Base-by-base conservation (phyloP, 2,113 vertebrate species). In the Arothron firmamentum region DNA sequence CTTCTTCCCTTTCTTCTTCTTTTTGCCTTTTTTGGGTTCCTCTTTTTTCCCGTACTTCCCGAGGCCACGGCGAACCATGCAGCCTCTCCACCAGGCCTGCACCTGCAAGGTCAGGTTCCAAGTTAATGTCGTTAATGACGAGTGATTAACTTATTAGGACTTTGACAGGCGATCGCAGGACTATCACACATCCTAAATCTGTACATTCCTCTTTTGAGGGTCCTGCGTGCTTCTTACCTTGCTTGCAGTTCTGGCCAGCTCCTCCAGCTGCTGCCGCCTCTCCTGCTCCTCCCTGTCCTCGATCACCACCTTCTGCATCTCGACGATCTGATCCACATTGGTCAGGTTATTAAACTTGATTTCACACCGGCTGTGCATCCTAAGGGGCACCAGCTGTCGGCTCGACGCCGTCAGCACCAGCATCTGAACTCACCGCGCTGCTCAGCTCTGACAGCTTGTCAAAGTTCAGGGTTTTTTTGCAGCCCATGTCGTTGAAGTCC, bases 31-130 rank as follows among this genome's bases (percentile, higher is more conserved):
- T 62, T 82, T 81, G 19, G 3, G 31, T 17, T 70, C 55, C 5
- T 81, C 66, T 49, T 25, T 42, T 56, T 72, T 82, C 63, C 65
- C 79, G 20, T 65, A 80, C 52, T 23, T 18, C 1, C 70, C 57
- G 1, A 84, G 72, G 38, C 78, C 75, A 59, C 21, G 57, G 47
- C 86, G 78, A 38, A 82, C 77, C 65, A 77, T 83, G 69, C 74
- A 79, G 59, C 80, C 78, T 62, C 75, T 83, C 86, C 84, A 88
- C 75, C 80, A 88, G 20, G 82, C 74, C 64, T 88, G 84, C 7
- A 88, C 6, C 86, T 88, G 68, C 15, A 52, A 45, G 53, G 48
- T 56, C 12, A 70, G 50, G 61, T 8, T 38, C 57, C 54, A 58
- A 15, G 4, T 28, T 28, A n/a, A n/a, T n/a, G n/a, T n/a, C n/a